phyloP scores from a whole-genome alignment of 2,113 vertebrate species.

The Cheirogaleus medius region DNA sequence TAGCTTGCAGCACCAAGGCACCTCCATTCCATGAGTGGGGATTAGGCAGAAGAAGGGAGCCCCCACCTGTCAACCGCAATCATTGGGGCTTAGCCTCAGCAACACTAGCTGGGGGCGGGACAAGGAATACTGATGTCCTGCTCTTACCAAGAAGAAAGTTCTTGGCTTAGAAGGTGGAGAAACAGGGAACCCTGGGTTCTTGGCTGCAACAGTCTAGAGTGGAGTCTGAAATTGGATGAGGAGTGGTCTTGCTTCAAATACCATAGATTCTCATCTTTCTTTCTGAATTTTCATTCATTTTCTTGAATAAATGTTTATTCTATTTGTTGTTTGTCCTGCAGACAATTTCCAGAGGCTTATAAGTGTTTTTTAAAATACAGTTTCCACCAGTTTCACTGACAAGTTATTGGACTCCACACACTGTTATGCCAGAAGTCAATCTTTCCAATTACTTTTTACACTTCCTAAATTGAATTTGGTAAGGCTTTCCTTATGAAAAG shows the following conservation, averaged over 20 bases:
- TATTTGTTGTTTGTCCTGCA: not conserved
- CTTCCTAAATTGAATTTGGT: slow-evolving; percentile 19
- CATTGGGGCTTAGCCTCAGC: not conserved
- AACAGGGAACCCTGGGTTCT: not conserved
- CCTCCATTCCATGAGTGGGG: not conserved
- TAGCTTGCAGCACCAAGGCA: not conserved
- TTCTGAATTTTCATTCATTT: not conserved
- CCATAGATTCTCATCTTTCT: not conserved
- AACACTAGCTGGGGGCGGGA: not conserved
- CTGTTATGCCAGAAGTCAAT: not conserved
- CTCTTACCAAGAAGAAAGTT: not conserved
- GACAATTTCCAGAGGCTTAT: not conserved
- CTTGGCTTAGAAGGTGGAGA: not conserved
- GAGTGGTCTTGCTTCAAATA: not conserved
- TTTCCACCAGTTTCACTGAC: not conserved
- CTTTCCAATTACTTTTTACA: not conserved
- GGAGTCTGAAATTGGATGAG: not conserved
- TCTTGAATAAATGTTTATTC: not conserved
- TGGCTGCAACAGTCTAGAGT: not conserved
- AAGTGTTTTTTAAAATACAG: not conserved
- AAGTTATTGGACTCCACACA: not conserved
- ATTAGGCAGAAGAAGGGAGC: not conserved
- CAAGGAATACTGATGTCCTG: not conserved
- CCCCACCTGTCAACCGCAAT: not conserved
- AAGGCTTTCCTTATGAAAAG: not conserved